A percentile compares a stretch with the other conserved stretches of the same genome.
phyloP scores from a whole-genome alignment of 2,113 vertebrate genomes.

The Actenoides hombroni region DNA sequence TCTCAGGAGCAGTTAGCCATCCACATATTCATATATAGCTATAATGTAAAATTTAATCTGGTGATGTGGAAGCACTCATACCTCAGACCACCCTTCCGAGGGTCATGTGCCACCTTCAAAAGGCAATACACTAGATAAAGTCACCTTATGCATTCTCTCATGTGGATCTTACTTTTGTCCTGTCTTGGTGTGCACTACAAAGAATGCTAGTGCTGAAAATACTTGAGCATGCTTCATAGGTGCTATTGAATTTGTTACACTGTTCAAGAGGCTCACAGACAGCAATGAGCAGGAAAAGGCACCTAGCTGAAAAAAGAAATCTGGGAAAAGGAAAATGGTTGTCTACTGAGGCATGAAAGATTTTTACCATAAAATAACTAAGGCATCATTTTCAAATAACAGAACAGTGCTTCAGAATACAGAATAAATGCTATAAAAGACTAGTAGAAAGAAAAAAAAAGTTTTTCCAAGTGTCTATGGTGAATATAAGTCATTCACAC shows the following conservation, averaged over 20 bases:
- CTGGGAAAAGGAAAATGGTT: not conserved
- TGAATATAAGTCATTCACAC: not conserved
- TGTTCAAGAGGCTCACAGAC: not conserved
- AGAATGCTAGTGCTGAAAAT: not conserved
- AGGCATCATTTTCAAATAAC: not conserved
- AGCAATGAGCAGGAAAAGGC: not conserved
- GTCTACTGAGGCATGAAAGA: not conserved
- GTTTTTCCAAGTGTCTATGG: not conserved
- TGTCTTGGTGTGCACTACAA: not conserved
- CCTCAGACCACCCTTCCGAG: not conserved
- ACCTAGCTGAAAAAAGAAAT: not conserved
- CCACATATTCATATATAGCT: not conserved
- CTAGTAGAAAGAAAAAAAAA: not conserved
- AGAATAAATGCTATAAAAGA: not conserved
- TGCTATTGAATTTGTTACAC: not conserved
- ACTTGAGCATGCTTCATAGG: not conserved
- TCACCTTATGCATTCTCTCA: not conserved
- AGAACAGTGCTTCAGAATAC: not conserved
- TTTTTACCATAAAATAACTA: not conserved
- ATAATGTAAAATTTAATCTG: not conserved
- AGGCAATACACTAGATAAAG: not conserved
- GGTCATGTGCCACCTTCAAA: not conserved
- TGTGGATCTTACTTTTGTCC: not conserved
- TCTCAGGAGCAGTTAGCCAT: not conserved
- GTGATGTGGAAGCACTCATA: not conserved